Evolutionary conservation across 1,140 invertebrate genomes (phyloP).

Genomic region (Musca vetustissima): DNA sequence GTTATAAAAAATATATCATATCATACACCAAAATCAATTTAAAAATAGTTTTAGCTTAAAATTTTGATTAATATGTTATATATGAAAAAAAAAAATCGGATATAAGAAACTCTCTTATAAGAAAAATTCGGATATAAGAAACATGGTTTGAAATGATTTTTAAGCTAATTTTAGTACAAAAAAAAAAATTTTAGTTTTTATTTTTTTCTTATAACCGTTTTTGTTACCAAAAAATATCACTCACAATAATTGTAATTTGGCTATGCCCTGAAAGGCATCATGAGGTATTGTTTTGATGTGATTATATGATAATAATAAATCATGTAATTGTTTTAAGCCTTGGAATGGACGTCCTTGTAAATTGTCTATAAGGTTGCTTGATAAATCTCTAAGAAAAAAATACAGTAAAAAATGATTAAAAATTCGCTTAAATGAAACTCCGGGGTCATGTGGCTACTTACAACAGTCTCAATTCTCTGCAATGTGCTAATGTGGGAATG

Average conservation of each 20-base stretch:
- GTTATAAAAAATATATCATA: too few species aligned
- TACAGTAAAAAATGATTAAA: too few species aligned
- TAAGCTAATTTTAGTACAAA: neutral
- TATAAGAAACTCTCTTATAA: too few species aligned
- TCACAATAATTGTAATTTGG: conserved; percentile 83
- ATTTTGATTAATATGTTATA: too few species aligned
- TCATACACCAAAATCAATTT: too few species aligned
- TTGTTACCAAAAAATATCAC: conserved; percentile 58
- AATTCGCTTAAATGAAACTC: too few species aligned
- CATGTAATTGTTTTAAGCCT: conserved; percentile 73
- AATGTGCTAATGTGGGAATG: conserved; percentile 73
- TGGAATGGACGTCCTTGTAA: conserved; percentile 71
- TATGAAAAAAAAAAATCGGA: too few species aligned
- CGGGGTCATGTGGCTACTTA: too few species aligned
- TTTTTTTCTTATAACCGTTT: too few species aligned
- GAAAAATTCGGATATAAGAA: too few species aligned
- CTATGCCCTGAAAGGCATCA: conserved; percentile 79
- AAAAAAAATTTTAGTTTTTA: too few species aligned
- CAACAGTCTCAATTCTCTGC: conserved; percentile 79
- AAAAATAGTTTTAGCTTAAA: too few species aligned
- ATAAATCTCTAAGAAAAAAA: conserved; percentile 84
- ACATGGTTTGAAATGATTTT: neutral
- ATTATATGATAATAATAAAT: conserved; percentile 84
- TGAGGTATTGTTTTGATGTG: conserved; percentile 71
- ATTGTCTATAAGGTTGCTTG: conserved; percentile 77